A percentile compares a stretch with the other conserved stretches of the same genome.
Conservation (phyloP, 1,140 invertebrate species). For the Hormaphis cornu region DNA sequence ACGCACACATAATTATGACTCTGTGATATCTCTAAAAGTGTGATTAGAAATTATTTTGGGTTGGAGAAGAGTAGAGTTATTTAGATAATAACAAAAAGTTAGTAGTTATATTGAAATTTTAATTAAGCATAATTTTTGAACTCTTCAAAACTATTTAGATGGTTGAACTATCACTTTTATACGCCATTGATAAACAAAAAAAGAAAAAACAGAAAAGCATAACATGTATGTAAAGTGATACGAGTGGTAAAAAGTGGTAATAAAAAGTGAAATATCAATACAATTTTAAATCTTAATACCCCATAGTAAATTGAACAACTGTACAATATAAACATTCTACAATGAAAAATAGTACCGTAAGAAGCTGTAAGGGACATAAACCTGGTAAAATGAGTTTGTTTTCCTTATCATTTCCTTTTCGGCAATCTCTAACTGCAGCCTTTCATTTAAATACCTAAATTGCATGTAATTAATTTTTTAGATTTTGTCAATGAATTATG, state of each 20-base stretch:
- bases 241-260: not conserved
- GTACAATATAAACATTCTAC: constrained; percentile 46
- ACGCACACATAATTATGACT: no score
- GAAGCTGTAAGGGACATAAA: constrained; percentile 39
- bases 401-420: constrained; percentile 66
- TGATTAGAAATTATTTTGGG: no score
- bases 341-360: constrained; percentile 9
- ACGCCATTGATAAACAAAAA: no score
- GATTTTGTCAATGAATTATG: not conserved
- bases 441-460: constrained; percentile 63
- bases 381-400: constrained; percentile 63
- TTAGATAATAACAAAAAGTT: no score
- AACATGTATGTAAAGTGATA: no score
- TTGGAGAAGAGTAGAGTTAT: no score
- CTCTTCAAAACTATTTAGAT: no score
- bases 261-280: not conserved
- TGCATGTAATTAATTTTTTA: constrained; percentile 30
- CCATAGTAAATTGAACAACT: not conserved
- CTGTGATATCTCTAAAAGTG: no score
- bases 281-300: not conserved
- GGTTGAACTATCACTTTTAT: no score
- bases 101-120: no score
- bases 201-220: no score
- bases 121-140: no score
- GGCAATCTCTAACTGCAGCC: constrained; percentile 65